These are phyloP conservation scores for Scaptomyza graminum DNA, from an alignment of 1,140 invertebrate species.

Conservation along the genomic window DNA sequence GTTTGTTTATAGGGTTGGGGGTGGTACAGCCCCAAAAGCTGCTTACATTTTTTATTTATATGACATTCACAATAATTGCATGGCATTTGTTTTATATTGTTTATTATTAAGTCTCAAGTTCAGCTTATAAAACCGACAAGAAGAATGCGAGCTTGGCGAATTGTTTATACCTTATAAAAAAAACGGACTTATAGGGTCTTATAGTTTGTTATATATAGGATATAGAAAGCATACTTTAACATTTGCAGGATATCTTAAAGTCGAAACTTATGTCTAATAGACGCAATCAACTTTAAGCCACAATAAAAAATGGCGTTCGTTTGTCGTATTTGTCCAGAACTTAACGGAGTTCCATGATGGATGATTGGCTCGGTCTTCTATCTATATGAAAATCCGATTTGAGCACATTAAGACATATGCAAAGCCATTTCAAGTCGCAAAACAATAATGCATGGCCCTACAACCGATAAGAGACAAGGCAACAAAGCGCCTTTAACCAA, in stretches of 20 bases:
- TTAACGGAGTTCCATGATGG: conserved; percentile 19
- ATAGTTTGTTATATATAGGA: background rate
- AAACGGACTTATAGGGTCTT: background rate
- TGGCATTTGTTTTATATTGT: background rate
- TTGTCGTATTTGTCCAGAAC: conserved; percentile 13
- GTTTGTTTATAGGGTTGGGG: no score
- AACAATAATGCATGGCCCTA: conserved; percentile 33
- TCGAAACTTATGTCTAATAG: background rate
- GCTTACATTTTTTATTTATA: conserved; percentile 4
- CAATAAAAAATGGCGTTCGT: background rate
- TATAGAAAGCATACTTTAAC: background rate
- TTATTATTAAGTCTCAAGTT: conserved; percentile 26
- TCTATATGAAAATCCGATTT: conserved; percentile 13
- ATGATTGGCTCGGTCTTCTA: conserved; percentile 8
- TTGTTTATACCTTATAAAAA: background rate
- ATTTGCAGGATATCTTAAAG: background rate
- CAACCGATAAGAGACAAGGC: conserved; percentile 29
- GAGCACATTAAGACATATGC: conserved; percentile 39
- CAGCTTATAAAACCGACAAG: background rate
- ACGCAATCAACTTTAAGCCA: background rate
- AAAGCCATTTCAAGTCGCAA: conserved; percentile 20
- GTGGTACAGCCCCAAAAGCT: background rate
- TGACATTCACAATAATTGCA: conserved; percentile 52
- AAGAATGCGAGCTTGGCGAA: conserved; percentile 3
- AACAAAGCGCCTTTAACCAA: conserved; percentile 20